Percentiles rank a stretch among this genome's conserved stretches.
Evolutionary conservation across 2,797 vertebrate species (phyloP).

Genomic region (Poecilia wingei): DNA sequence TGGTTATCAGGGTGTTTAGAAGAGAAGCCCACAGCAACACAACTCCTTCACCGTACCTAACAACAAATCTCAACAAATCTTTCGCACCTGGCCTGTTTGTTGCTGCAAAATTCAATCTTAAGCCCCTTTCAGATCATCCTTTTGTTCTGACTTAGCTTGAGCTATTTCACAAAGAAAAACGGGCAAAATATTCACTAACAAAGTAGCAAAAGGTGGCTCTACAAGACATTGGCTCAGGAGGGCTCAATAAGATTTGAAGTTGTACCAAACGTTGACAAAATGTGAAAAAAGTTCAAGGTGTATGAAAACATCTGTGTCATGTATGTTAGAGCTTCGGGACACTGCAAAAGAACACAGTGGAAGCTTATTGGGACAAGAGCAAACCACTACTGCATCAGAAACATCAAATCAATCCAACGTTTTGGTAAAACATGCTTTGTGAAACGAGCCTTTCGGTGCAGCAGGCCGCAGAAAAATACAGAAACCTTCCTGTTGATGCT

Average conservation of each 20-base stretch:
- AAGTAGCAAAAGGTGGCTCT: not conserved
- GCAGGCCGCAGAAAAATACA: constrained; percentile 50
- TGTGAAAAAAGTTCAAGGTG: not conserved
- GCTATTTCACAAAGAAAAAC: not conserved
- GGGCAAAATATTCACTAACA: not conserved
- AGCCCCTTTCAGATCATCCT: not conserved
- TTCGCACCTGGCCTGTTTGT: not conserved
- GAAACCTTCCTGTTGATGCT: constrained; percentile 28
- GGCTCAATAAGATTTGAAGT: not conserved
- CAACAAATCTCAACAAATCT: not conserved
- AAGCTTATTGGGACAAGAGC: not conserved
- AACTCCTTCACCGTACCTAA: not conserved
- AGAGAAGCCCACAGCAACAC: not conserved
- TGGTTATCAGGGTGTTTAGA: not conserved
- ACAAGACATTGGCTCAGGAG: not conserved
- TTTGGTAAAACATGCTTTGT: not conserved
- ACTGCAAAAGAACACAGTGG: not conserved
- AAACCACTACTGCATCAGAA: not conserved
- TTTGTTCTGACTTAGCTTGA: not conserved
- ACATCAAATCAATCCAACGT: not conserved
- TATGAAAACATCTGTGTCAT: not conserved
- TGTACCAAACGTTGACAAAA: not conserved
- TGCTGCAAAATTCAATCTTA: not conserved
- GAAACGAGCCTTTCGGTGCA: constrained; percentile 11
- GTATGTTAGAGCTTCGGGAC: not conserved